Base-by-base conservation (phyloP, 2,888 invertebrate genomes). In the Mongoloraphidia duomilia region DNA sequence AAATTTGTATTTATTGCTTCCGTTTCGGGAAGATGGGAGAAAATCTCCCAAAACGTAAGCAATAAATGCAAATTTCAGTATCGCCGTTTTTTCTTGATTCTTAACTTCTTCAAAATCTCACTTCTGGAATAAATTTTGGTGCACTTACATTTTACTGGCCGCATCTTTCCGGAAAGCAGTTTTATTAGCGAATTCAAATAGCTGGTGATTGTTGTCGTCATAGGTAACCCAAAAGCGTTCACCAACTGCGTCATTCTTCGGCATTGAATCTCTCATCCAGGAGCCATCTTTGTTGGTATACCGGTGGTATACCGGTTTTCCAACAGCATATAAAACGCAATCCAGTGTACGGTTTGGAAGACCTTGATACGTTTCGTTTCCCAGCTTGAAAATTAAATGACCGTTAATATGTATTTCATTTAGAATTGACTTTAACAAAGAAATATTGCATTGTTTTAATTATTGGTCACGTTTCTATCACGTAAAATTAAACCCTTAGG, bases 261-360 rank as follows among this genome's bases (percentile, higher is more conserved):
- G 73, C 38, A 64, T 59, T 0, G 88, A 75, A 63, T 95, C 95
- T 55, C 82, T 73, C 70, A 93, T 77, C 92, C 94, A 92, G 34
- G 85, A 80, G 2, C 93, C 93, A 39, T 39, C 12, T 39, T 39
- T 39, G 8, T 13, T 13, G 12, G 14, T 13, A 39, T 39, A 39
- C 35, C 87, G 80, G 63, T 90, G 84, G 63, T 86, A 92, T 0
- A 95, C 88, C 0, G 95, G 93, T 61, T 93, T 95, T 0, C 95
- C 95, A 44, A 96, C 88, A 0, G 88, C 89, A 61, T 90, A 90
- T 11, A 95, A 73, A 52, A 85, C 79, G 61, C 93, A 93, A 65
- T 87, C 94, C 11, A 48, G 26, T 26, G 48, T 63, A 55, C 75
- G 62, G 46, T 68, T 73, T 2, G 75, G 72, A 59, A 75, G 50